Evolutionary conservation across 2,113 vertebrate genomes (phyloP), one percentile per base, ranked within the genome.

Genomic region (Dendropsophus ebraccatus): DNA sequence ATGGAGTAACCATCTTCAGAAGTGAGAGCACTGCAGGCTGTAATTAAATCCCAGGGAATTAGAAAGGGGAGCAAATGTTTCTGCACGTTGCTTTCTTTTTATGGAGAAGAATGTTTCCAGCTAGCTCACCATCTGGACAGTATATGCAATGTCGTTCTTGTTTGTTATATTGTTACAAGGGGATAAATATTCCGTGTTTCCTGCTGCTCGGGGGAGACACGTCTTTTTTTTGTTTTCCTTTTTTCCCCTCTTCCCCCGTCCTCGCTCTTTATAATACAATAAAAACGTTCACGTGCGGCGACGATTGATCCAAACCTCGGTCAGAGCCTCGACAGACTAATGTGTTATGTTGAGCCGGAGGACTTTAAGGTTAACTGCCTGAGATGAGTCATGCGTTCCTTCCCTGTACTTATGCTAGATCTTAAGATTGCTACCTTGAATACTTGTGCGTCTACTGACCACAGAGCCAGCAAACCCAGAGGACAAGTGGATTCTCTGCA

Each of bases 91-190:
- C 37, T 70, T 89, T 87, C 87, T 90, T 89, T 89, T 79, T 87
- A 81, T 81, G 85, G 84, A 83, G 84, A 82, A 88, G 80, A 89
- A 70, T 84, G 74, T 82, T 86, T 89, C 79, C 80, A 86, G 87
- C 89, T 82, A 70, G 87, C 32, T 81, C 77, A 67, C 86, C 88
- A 89, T 88, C 88, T 91, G 88, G 88, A 85, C 85, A 70, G 87
- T 86, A 87, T 90, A 89, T 50, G 84, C 89, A 88, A 84, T 88
- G 76, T 87, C 75, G 87, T 88, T 89, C 87, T 32, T 86, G 0
- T 76, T 87, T 87, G 0, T 76, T 88, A 41, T 74, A 87, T 52
- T 45, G 85, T 90, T 89, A 89, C 82, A 88, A 86, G 88, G 75
- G 82, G 56, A 77, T 32, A n/a, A 81, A 2, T 89, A 86, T 81